These are phyloP conservation scores for Sebastes melanostomus DNA, from an alignment of 2,797 vertebrate genomes.

Conservation along the genomic window DNA sequence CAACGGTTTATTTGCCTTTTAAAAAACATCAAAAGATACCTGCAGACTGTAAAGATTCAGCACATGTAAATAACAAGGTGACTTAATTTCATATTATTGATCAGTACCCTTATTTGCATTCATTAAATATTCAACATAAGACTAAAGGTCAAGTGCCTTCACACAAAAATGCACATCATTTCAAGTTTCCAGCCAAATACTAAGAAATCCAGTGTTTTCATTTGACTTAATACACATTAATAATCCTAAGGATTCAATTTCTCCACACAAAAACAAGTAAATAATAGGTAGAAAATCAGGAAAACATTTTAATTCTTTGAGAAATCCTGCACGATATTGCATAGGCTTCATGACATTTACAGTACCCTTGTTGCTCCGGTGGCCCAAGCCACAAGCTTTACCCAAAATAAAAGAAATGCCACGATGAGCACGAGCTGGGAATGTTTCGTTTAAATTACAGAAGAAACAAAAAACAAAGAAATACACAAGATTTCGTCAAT, in stretches of 20 bases:
- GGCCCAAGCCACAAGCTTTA: not conserved
- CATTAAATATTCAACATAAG: constrained; percentile 18
- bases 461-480: not conserved
- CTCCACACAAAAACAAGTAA: not conserved
- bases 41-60: constrained; percentile 8
- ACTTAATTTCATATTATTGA: not conserved
- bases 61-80: constrained; percentile 10
- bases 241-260: not conserved
- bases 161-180: not conserved
- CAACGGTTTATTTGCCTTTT: constrained; percentile 58
- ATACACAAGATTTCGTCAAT: not conserved
- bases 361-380: not conserved
- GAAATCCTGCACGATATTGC: constrained; percentile 27
- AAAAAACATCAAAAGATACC: constrained; percentile 33
- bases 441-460: constrained; percentile 20
- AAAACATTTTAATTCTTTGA: not conserved
- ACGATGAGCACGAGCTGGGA: constrained; percentile 14
- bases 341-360: constrained; percentile 12
- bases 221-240: not conserved
- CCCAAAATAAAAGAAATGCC: not conserved
- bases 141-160: constrained; percentile 4
- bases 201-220: constrained; percentile 32
- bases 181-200: not conserved
- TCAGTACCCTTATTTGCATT: not conserved
- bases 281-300: not conserved